Percentiles rank a stretch among this genome's conserved stretches.
These are phyloP conservation scores for Zaprionus tsacasi DNA, from an alignment of 1,140 invertebrate genomes.

Conservation along the genomic window DNA sequence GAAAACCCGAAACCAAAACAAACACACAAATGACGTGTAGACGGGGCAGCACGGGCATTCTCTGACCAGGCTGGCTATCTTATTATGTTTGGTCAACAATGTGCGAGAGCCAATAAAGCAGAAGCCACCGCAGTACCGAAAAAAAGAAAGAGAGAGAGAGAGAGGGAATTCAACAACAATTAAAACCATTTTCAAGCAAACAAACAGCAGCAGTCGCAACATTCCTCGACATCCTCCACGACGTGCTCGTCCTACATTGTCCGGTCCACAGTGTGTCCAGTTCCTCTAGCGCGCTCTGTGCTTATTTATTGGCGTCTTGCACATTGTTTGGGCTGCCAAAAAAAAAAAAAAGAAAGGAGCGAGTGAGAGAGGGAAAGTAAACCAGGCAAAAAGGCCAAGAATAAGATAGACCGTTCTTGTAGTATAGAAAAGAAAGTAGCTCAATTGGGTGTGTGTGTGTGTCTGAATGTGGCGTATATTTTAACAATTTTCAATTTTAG, in stretches of 20 bases:
- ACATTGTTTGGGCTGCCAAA: conserved; percentile 68
- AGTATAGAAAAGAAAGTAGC: conserved; percentile 70
- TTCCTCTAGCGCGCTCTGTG: conserved; percentile 40
- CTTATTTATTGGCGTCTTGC: conserved; percentile 80
- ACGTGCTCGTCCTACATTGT: conserved; percentile 36
- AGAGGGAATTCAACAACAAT: conserved; percentile 68
- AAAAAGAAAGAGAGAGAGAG: conserved; percentile 19
- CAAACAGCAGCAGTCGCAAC: conserved; percentile 54
- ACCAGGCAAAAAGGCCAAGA: conserved; percentile 77
- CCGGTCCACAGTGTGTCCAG: conserved; percentile 38
- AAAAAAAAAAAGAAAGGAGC: conserved; percentile 34
- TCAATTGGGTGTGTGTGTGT: conserved; percentile 24
- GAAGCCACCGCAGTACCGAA: conserved; percentile 38
- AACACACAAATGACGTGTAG: conserved; percentile 65
- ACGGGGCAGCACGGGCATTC: conserved; percentile 2
- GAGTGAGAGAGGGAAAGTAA: conserved; percentile 60
- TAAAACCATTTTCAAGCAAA: conserved; percentile 77
- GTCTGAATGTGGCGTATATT: conserved; percentile 58
- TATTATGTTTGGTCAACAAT: conserved; percentile 81
- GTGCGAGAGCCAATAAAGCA: conserved; percentile 52
- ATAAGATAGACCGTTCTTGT: conserved; percentile 44
- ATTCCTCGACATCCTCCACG: conserved; percentile 25
- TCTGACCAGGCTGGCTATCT: conserved; percentile 49
- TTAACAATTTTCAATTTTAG: conserved; percentile 82
- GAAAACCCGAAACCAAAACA: conserved; percentile 65